Evolutionary conservation across 2,888 invertebrate genomes (phyloP), one percentile per base, ranked within the genome.

Genomic region (Cerastis leucographa): DNA sequence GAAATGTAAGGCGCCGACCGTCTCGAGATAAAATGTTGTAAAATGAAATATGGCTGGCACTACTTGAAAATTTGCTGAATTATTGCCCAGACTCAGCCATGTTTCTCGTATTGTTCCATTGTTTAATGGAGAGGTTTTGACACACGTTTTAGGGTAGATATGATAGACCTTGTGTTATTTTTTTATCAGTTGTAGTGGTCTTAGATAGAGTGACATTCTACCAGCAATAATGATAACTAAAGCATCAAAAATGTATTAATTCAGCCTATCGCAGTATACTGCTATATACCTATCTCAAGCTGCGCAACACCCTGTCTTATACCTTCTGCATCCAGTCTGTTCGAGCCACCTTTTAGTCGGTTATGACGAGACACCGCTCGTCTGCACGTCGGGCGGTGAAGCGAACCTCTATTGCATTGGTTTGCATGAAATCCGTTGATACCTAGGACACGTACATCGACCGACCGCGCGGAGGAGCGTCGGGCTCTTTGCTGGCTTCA

Each of bases 31-130:
- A 94, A 94, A 93, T 91, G 92, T 88, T 91, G 91, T 89, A 91
- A 92, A 92, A 94, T 94, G 94, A 95, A 94, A 94, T 94, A 95
- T 95, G 91, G 93, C 86, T 88, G 88, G 89, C 89, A 90, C 78
- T 78, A 84, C 83, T 85, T 76, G 78, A 76, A 91, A 93, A 92
- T 91, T 91, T 89, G 89, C 90, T 95, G 94, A 95, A 90, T 93
- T 95, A 95, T 94, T 87, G 89, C 89, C 85, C 85, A 85, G 90
- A 88, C 89, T 90, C 90, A 90, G 90, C 90, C 83, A 89, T 91
- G 90, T 90, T 90, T 89, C 89, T 86, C 88, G 89, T 89, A 89
- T 91, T 91, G 91, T 90, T 87, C 84, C 87, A 84, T 76, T 85
- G 78, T 89, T 92, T 90, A 88, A 90, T 88, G 86, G 88, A 74